A percentile compares a stretch with the other conserved stretches of the same genome.
Evolutionary conservation across 2,113 vertebrate genomes (phyloP).

Genomic region (Silurus meridionalis): DNA sequence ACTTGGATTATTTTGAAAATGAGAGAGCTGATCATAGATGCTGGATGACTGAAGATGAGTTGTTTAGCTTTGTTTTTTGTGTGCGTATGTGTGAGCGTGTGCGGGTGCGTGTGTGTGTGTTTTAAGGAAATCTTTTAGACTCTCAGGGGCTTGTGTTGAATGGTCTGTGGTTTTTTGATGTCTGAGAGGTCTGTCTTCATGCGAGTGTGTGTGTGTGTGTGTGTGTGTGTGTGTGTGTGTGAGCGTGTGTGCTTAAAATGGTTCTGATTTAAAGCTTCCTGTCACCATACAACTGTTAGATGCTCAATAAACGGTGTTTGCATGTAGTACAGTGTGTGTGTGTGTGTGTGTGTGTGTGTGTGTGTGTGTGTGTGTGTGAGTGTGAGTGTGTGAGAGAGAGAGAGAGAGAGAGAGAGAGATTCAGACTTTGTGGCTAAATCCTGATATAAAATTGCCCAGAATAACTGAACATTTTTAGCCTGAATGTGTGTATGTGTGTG

Average conservation of each 20-base stretch:
- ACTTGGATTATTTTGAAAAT: background rate
- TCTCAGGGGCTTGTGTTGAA: constrained; percentile 22
- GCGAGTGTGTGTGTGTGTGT: constrained; percentile 26
- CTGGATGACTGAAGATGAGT: background rate
- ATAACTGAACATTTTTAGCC: constrained; percentile 13
- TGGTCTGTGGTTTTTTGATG: constrained; percentile 43
- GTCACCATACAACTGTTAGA: constrained; percentile 27
- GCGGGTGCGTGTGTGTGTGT: constrained; percentile 5
- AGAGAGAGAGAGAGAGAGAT: background rate
- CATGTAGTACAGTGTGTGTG: constrained; percentile 30
- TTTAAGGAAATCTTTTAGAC: constrained; percentile 27
- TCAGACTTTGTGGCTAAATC: background rate
- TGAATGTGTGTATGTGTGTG: constrained; percentile 9
- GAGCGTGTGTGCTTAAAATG: background rate
- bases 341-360: constrained; percentile 19
- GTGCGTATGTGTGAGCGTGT: background rate
- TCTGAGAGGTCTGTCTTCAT: constrained; percentile 35
- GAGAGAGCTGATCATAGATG: background rate
- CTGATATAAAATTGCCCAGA: background rate
- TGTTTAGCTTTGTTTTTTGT: background rate
- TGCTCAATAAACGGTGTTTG: constrained; percentile 31
- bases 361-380: constrained; percentile 14
- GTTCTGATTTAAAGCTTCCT: constrained; percentile 44
- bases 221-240: constrained; percentile 37
- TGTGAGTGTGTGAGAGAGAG: constrained; percentile 2